A percentile compares a stretch with the other conserved stretches of the same genome.
phyloP scores from a whole-genome alignment of 2,113 vertebrate genomes.

The Lasiurus borealis region DNA sequence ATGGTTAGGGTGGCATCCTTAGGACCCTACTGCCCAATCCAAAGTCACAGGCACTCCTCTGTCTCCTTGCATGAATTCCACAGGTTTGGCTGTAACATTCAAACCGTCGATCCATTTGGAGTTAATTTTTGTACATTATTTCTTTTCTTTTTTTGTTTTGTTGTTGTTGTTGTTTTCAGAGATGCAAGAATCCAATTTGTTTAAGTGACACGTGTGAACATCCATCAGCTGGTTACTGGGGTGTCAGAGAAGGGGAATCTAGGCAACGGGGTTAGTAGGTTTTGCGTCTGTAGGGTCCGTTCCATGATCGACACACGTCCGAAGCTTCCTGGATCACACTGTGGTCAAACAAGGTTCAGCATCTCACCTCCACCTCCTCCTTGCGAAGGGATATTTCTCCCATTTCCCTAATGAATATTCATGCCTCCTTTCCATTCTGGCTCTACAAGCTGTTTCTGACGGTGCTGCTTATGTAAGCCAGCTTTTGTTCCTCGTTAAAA shows the following conservation, averaged over 20 bases:
- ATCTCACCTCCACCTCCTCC: slow-evolving; percentile 33
- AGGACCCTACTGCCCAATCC: not conserved
- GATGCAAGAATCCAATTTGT: slow-evolving; percentile 20
- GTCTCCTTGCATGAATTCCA: slow-evolving; percentile 10
- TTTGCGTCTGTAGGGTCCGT: slow-evolving; percentile 21
- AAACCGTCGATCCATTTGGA: not conserved
- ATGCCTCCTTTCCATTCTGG: slow-evolving; percentile 74
- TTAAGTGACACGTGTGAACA: not conserved
- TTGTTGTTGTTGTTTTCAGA: not conserved
- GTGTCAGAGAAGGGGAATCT: not conserved
- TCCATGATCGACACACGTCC: not conserved
- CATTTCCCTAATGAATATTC: slow-evolving; percentile 78
- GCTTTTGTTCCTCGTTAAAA: slow-evolving; percentile 72
- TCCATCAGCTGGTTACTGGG: not conserved
- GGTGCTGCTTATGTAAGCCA: slow-evolving; percentile 77
- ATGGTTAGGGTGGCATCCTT: not conserved
- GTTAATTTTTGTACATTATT: not conserved
- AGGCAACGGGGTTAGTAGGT: not conserved
- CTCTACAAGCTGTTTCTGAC: slow-evolving; percentile 55
- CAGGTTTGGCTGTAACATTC: not conserved
- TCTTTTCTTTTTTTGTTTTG: slow-evolving; percentile 31
- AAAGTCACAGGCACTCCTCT: not conserved
- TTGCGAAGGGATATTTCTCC: slow-evolving; percentile 57
- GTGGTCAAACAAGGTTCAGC: slow-evolving; percentile 50
- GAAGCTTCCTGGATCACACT: not conserved